Base-by-base conservation (phyloP, 2,888 invertebrate genomes). In the Marasmarcha lunaedactyla region DNA sequence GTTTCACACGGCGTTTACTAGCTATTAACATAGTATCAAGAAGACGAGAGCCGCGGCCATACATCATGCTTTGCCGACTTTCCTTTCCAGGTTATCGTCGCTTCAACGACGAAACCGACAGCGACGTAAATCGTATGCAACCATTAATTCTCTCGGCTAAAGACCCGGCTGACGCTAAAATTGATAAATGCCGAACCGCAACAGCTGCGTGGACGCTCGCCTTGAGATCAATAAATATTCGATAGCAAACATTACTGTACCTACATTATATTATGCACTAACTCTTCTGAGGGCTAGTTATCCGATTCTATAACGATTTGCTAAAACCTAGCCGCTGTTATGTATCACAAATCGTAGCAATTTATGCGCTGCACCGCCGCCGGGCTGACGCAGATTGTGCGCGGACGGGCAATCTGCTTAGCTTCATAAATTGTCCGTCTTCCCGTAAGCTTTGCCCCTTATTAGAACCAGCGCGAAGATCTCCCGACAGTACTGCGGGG, bases 341-440 rank as follows among this genome's bases (percentile, higher is more conserved):
- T 52, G 55, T 59, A 65, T 68, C 63, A 54, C 59, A 58, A 63
- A 63, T 63, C 53, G 57, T 54, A 49, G 66, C 67, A 62, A 71
- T 76, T 78, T 73, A 71, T 63, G 49, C 56, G 50, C 46, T 47
- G 50, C 47, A 49, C 46, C 50, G 55, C 57, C 52, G 48, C 54
- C 53, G 39, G 41, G 42, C 43, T 5, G 20, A 7, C 41, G 42
- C 38, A 35, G 41, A 40, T 46, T 36, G 20, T 20, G 7, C 20
- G 20, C 45, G 34, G 35, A 49, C 40, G 49, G 53, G 58, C 71
- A 73, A 76, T 76, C 72, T 69, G 56, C 68, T 71, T 71, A 65
- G 57, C 51, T 56, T 55, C 68, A 77, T 78, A 78, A 78, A 77
- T 77, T 73, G 65, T 57, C 50, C 49, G 51, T 49, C 57, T 57